These are phyloP conservation scores for Cacoxenus indagator DNA, from an alignment of 2,888 invertebrate species.

Conservation along the genomic window DNA sequence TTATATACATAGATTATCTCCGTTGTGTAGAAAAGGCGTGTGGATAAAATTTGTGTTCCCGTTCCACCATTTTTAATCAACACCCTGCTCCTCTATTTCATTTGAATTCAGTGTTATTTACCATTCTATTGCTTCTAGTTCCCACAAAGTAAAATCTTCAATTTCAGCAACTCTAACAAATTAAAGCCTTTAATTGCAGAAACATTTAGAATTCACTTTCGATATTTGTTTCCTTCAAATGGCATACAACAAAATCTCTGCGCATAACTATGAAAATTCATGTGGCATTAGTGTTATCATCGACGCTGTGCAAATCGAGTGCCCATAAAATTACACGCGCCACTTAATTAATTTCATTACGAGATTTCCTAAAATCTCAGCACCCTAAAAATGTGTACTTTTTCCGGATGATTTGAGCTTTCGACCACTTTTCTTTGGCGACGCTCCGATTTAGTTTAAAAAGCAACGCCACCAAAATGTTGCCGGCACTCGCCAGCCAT, in stretches of 20 bases:
- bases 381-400: slow-evolving; percentile 21
- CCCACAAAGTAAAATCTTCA: too few relatives aligned
- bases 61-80: too few relatives aligned
- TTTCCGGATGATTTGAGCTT: slow-evolving; percentile 30
- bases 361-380: neutral
- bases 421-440: slow-evolving; percentile 16
- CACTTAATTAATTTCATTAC: slow-evolving; percentile 29
- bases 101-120: too few relatives aligned
- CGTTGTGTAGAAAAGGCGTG: too few relatives aligned
- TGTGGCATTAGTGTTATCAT: slow-evolving; percentile 19
- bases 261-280: slow-evolving; percentile 19
- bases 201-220: neutral
- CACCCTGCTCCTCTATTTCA: too few relatives aligned
- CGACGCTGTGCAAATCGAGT: neutral
- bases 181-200: too few relatives aligned
- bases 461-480: neutral
- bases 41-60: too few relatives aligned
- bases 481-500: slow-evolving; percentile 15
- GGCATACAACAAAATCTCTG: neutral
- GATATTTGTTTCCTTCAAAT: neutral
- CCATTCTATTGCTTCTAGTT: too few relatives aligned
- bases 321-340: slow-evolving; percentile 23
- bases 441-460: neutral
- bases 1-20: too few relatives aligned
- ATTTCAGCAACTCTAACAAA: too few relatives aligned